Evolutionary conservation across 2,113 vertebrate genomes (phyloP), one percentile per base, ranked within the genome.

Genomic region (Chloroceryle aenea): DNA sequence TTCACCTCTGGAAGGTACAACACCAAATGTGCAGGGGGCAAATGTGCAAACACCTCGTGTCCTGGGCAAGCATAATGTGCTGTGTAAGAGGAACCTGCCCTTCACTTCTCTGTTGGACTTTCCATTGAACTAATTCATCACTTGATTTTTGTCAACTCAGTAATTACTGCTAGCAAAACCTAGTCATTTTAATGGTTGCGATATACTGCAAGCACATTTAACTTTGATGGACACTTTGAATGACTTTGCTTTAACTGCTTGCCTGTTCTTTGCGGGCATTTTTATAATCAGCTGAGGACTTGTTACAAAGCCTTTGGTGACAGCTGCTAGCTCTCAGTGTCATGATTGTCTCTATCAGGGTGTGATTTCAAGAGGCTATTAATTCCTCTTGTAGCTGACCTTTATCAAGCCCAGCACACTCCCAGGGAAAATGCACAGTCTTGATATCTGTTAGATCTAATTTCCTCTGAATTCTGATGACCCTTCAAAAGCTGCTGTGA

Each of bases 91-190:
- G 38, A 19, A 48, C 8, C 87, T 87, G 87, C 74, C 96, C 87
- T 85, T 94, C 85, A 2, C 34, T 72, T n/a, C 72, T 20, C 38
- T 7, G 47, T 9, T 52, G 66, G 81, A 19, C 56, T 87, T 68
- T 2, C 61, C 38, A 16, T 9, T 42, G 47, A 76, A 61, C 82
- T 83, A 36, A 90, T 92, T 76, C 12, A 93, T 94, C 69, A 86
- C 50, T 48, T 25, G 62, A 42, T 83, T 97, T 95, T 86, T 92
- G 95, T 92, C 78, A 69, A 69, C 88, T 92, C 29, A 2, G 94
- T 90, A 91, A 95, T 96, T 85, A 90, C 90, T 83, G 53, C 66
- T 61, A 58, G 92, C 71, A 80, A 92, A 93, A 73, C 0, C 21
- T 8, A 69, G 82, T 79, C 38, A 32, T 73, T 95, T 92, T 85